Percentiles rank a stretch among this genome's conserved stretches.
phyloP scores from a whole-genome alignment of 1,140 invertebrate species.

The Drosophila takahashii region DNA sequence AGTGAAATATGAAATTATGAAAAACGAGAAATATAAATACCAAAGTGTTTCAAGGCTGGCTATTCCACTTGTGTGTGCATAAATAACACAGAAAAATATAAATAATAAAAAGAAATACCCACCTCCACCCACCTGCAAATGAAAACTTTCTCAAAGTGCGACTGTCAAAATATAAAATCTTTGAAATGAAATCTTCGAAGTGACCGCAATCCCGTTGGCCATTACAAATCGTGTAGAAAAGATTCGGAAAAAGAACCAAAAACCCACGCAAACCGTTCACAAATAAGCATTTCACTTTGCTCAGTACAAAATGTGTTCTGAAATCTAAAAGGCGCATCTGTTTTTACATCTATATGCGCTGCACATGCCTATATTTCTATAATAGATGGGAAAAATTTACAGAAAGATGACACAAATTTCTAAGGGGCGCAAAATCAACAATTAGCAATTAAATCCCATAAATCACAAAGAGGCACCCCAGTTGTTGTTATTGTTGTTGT shows the following conservation, averaged over 20 bases:
- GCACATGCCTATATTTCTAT: constrained; percentile 11
- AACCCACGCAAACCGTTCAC: constrained; percentile 40
- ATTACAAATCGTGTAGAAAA: constrained; percentile 56
- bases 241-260: constrained; percentile 6
- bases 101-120: constrained; percentile 3
- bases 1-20: constrained; percentile 42
- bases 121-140: constrained; percentile 25
- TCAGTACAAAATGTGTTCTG: constrained; percentile 16
- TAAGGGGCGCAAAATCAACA: constrained; percentile 51
- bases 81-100: neutral
- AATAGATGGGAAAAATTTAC: constrained; percentile 27
- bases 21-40: constrained; percentile 16
- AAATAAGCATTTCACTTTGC: constrained; percentile 48
- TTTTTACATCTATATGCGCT: constrained; percentile 17
- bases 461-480: constrained; percentile 51
- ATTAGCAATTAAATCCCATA: constrained; percentile 60
- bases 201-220: constrained; percentile 55
- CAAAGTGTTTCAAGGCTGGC: constrained; percentile 70
- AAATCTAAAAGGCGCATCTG: constrained; percentile 27
- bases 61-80: constrained; percentile 28
- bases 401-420: constrained; percentile 57
- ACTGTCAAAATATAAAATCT: constrained; percentile 42
- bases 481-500: constrained; percentile 32
- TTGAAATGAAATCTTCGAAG: constrained; percentile 33
- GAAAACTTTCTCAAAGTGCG: constrained; percentile 49